phyloP scores from a whole-genome alignment of 2,797 vertebrate species.

The Pangasius sanitwongsei region DNA sequence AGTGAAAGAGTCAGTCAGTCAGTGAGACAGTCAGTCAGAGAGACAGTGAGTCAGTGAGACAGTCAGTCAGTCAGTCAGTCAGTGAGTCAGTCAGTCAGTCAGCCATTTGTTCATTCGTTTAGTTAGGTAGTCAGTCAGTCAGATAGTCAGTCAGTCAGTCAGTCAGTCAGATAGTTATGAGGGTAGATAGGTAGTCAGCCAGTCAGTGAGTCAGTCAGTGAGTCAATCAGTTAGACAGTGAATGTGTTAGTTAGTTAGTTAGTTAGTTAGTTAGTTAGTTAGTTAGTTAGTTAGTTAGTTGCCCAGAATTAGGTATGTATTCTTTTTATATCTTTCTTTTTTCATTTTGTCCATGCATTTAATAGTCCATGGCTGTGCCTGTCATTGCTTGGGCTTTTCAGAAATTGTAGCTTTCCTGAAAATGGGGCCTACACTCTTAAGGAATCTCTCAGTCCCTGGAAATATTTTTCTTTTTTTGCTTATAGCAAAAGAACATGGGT shows the following conservation, averaged over 20 bases:
- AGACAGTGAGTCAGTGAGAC: neutral
- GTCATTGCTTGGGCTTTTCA: constrained; percentile 35
- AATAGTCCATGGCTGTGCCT: constrained; percentile 3
- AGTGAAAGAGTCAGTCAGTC: neutral
- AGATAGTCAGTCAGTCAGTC: neutral
- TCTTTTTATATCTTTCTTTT: neutral
- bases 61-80: neutral
- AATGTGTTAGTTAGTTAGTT: neutral
- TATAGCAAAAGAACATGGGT: neutral
- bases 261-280: neutral
- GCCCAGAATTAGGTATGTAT: neutral
- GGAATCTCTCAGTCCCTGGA: neutral
- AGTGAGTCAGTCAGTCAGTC: neutral
- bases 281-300: neutral
- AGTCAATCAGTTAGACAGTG: neutral
- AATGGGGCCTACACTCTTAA: constrained; percentile 25
- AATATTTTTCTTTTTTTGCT: constrained; percentile 14
- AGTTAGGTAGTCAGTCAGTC: neutral
- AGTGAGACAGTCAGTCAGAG: neutral
- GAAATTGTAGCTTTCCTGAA: constrained; percentile 27
- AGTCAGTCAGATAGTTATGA: no score
- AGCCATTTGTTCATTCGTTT: no score
- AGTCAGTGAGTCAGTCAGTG: neutral
- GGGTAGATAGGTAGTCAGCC: neutral
- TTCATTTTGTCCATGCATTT: neutral